Conservation (phyloP, 2,888 invertebrate species). For the Thelaira solivaga region DNA sequence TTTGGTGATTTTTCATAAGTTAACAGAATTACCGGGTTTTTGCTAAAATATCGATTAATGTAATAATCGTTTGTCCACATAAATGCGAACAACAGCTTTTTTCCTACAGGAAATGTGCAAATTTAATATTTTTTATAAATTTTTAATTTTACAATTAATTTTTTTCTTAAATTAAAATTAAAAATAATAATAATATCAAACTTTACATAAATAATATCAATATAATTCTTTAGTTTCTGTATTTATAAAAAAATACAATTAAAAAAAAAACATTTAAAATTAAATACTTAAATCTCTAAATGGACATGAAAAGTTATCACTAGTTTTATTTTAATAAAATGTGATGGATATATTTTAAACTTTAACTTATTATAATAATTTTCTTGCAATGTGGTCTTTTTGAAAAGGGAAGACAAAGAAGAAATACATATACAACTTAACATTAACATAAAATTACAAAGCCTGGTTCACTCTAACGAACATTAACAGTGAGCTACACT, state of each 20-base stretch:
- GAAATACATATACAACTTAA: neutral
- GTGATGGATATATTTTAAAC: constrained; percentile 58
- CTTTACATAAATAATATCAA: constrained; percentile 31
- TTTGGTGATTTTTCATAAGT: too few relatives aligned
- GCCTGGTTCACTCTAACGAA: too few relatives aligned
- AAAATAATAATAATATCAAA: too few relatives aligned
- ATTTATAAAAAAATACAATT: constrained; percentile 1
- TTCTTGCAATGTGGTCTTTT: neutral
- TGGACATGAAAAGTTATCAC: constrained; percentile 57
- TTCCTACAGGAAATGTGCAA: too few relatives aligned
- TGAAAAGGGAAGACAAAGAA: constrained; percentile 11
- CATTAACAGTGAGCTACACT: too few relatives aligned
- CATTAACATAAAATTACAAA: neutral
- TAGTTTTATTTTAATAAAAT: constrained; percentile 55
- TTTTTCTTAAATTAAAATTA: too few relatives aligned
- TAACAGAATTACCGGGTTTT: too few relatives aligned
- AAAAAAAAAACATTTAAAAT: constrained; percentile 9
- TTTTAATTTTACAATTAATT: too few relatives aligned
- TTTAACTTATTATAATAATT: neutral
- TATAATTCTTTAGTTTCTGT: constrained; percentile 6
- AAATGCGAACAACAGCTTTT: too few relatives aligned
- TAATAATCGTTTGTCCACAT: too few relatives aligned
- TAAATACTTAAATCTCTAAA: neutral
- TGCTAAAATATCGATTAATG: too few relatives aligned
- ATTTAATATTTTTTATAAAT: too few relatives aligned